Conservation (phyloP, 2,888 invertebrate genomes). For the Meta bourneti region DNA sequence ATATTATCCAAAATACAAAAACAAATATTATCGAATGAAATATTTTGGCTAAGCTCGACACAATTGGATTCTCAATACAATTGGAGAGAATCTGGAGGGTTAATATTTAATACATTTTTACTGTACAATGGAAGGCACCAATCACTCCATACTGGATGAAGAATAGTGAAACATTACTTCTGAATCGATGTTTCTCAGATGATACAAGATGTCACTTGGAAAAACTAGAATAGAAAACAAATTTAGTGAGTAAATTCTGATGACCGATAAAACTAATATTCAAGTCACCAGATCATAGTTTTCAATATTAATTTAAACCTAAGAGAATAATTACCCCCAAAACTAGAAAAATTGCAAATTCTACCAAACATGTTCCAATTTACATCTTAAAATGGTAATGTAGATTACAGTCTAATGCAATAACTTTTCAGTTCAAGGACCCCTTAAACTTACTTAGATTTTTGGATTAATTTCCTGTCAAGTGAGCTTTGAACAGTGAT, state of each 20-base stretch:
- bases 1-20: slow-evolving; percentile 42
- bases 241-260: too few relatives aligned
- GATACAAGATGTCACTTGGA: background rate
- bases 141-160: background rate
- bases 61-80: background rate
- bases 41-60: slow-evolving; percentile 51
- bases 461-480: slow-evolving; percentile 20
- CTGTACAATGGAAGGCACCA: slow-evolving; percentile 13
- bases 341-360: too few relatives aligned
- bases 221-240: background rate
- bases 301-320: too few relatives aligned
- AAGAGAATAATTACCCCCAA: too few relatives aligned
- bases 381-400: too few relatives aligned
- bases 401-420: too few relatives aligned
- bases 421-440: too few relatives aligned
- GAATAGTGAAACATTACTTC: background rate
- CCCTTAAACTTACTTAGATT: slow-evolving; percentile 19
- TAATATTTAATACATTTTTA: background rate
- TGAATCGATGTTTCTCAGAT: background rate
- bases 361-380: too few relatives aligned
- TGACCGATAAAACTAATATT: too few relatives aligned
- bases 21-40: slow-evolving; percentile 2
- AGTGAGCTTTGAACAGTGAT: slow-evolving; percentile 48
- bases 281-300: too few relatives aligned
- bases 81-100: background rate